phyloP scores from a whole-genome alignment of 1,140 invertebrate species.

The Mamestra configurata region DNA sequence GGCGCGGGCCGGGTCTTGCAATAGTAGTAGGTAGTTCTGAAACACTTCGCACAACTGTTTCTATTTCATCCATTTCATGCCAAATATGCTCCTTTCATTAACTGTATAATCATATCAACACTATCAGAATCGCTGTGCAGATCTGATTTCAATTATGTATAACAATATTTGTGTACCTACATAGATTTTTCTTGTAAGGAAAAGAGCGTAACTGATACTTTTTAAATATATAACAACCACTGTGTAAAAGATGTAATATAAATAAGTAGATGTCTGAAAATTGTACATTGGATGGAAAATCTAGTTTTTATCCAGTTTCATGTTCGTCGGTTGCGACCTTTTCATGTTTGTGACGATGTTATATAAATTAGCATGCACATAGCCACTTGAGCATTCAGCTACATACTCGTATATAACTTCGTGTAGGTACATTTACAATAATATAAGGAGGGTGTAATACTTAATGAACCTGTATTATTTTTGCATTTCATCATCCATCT shows the following conservation, averaged over 20 bases:
- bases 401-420: slow-evolving; percentile 40
- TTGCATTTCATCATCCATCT: slow-evolving; percentile 79
- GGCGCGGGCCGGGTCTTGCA: slow-evolving; percentile 83
- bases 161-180: slow-evolving; percentile 46
- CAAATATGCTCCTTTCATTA: slow-evolving; percentile 41
- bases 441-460: slow-evolving; percentile 61
- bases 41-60: slow-evolving; percentile 75
- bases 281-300: slow-evolving; percentile 45
- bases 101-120: slow-evolving; percentile 45
- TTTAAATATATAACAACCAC: slow-evolving; percentile 33
- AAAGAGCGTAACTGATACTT: slow-evolving; percentile 44
- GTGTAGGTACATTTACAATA: slow-evolving; percentile 48
- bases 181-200: slow-evolving; percentile 41
- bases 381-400: slow-evolving; percentile 38
- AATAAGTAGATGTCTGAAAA: slow-evolving; percentile 47
- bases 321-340: slow-evolving; percentile 27
- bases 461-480: slow-evolving; percentile 74
- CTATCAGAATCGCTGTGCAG: slow-evolving; percentile 50
- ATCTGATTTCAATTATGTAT: slow-evolving; percentile 44
- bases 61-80: slow-evolving; percentile 45
- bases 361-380: slow-evolving; percentile 46
- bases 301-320: slow-evolving; percentile 38
- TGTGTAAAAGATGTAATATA: slow-evolving; percentile 46
- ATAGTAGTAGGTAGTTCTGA: slow-evolving; percentile 76
- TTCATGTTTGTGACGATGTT: slow-evolving; percentile 48